phyloP scores from a whole-genome alignment of 2,797 vertebrate genomes.

The Chromobotia macracanthus region DNA sequence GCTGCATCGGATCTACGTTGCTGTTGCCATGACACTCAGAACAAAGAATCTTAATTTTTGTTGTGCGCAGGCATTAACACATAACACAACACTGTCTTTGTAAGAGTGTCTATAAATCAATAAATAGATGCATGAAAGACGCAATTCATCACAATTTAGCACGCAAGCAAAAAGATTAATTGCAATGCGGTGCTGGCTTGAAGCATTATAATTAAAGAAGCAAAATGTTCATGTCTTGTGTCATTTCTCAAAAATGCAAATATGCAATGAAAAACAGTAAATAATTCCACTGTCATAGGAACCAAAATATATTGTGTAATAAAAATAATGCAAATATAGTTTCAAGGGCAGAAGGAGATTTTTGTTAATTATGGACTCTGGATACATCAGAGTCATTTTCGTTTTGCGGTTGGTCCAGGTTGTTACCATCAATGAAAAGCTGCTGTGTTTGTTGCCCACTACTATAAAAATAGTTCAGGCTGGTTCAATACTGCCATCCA shows the following conservation, averaged over 20 bases:
- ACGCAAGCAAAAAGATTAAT: neutral
- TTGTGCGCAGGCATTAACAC: neutral
- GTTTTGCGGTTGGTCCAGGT: neutral
- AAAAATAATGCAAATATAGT: neutral
- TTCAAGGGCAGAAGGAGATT: neutral
- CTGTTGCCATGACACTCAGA: neutral
- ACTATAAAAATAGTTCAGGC: neutral
- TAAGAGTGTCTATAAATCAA: neutral
- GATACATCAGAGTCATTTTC: neutral
- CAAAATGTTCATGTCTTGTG: too few species aligned
- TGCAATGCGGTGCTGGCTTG: neutral
- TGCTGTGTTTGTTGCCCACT: neutral
- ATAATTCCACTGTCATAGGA: neutral
- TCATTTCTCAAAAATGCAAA: neutral
- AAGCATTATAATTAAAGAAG: too few species aligned
- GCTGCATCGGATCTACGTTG: neutral
- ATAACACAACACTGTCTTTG: too few species aligned
- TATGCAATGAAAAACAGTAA: neutral
- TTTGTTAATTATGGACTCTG: neutral
- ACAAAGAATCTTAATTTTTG: neutral
- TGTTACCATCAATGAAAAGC: neutral
- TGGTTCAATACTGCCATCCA: constrained; percentile 13
- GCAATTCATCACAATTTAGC: too few species aligned
- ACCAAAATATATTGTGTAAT: neutral
- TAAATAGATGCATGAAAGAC: neutral